Evolutionary conservation across 2,888 invertebrate species (phyloP).

Genomic region (Leptura quadrifasciata): DNA sequence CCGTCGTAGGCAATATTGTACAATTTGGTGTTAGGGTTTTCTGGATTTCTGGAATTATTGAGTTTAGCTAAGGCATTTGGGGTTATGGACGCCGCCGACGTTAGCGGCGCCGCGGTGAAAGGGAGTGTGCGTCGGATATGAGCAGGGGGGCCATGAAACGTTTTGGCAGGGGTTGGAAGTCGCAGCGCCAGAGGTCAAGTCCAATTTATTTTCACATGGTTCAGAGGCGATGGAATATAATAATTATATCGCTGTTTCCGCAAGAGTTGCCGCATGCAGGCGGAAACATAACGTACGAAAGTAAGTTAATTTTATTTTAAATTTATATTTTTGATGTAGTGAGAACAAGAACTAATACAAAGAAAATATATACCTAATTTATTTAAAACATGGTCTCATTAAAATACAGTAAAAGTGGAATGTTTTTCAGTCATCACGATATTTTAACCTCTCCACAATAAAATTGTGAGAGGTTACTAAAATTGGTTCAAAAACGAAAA

Average conservation of each 20-base stretch:
- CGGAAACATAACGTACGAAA: neutral
- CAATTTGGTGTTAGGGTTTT: slow-evolving; percentile 32
- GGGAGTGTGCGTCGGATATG: slow-evolving; percentile 41
- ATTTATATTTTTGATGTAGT: too few relatives aligned
- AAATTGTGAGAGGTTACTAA: too few relatives aligned
- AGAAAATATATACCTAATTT: too few relatives aligned
- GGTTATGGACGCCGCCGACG: slow-evolving; percentile 45
- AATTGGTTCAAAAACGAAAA: too few relatives aligned
- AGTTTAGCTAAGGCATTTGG: slow-evolving; percentile 32
- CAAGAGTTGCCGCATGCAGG: neutral
- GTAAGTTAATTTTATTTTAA: too few relatives aligned
- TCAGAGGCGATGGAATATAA: neutral
- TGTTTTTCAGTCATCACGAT: too few relatives aligned
- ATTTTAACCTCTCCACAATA: too few relatives aligned
- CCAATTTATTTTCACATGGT: neutral
- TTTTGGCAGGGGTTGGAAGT: slow-evolving; percentile 32
- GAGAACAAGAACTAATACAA: too few relatives aligned
- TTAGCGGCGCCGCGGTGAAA: slow-evolving; percentile 36
- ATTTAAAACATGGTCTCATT: too few relatives aligned
- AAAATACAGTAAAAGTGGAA: too few relatives aligned
- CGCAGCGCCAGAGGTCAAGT: slow-evolving; percentile 35
- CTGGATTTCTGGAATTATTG: slow-evolving; percentile 25
- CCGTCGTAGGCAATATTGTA: slow-evolving; percentile 8
- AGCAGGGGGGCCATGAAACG: slow-evolving; percentile 29
- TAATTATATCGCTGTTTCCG: slow-evolving; percentile 1